Conservation (phyloP, 2,113 vertebrate species). For the Pantherophis guttatus region DNA sequence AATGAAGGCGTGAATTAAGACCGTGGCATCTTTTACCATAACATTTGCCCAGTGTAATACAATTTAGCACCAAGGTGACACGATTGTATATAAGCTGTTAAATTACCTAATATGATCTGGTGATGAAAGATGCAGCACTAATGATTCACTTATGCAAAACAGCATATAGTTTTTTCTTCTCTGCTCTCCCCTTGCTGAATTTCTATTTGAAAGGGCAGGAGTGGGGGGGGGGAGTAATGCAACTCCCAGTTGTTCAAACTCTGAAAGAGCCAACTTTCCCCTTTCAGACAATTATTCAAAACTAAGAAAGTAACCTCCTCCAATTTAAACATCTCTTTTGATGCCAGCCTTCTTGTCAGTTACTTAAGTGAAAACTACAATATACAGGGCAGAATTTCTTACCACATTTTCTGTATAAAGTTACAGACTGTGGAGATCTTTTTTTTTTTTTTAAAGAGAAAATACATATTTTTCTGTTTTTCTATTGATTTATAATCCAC, state of each 20-base stretch:
- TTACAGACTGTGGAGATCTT: accelerated
- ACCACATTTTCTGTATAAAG: accelerated
- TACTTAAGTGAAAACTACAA: accelerated
- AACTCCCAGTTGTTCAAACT: neutral
- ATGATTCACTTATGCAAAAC: neutral
- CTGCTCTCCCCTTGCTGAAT: neutral
- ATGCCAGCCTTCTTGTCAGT: neutral
- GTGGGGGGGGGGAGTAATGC: neutral
- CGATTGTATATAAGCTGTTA: neutral
- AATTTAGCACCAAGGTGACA: neutral
- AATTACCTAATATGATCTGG: neutral
- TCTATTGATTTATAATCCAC: neutral
- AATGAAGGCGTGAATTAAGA: neutral
- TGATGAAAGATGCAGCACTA: neutral
- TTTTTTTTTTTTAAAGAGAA: neutral
- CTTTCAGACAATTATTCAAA: neutral
- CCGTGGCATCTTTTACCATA: neutral
- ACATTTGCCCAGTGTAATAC: neutral
- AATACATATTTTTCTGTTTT: neutral
- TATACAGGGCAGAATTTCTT: neutral
- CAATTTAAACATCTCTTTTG: neutral
- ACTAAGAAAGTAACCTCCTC: neutral
- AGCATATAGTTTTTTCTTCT: neutral
- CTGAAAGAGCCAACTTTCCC: accelerated
- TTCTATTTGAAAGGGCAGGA: neutral